A percentile compares a stretch with the other conserved stretches of the same genome.
phyloP scores from a whole-genome alignment of 2,888 invertebrate genomes.

The Pseudeuparius sepicola region DNA sequence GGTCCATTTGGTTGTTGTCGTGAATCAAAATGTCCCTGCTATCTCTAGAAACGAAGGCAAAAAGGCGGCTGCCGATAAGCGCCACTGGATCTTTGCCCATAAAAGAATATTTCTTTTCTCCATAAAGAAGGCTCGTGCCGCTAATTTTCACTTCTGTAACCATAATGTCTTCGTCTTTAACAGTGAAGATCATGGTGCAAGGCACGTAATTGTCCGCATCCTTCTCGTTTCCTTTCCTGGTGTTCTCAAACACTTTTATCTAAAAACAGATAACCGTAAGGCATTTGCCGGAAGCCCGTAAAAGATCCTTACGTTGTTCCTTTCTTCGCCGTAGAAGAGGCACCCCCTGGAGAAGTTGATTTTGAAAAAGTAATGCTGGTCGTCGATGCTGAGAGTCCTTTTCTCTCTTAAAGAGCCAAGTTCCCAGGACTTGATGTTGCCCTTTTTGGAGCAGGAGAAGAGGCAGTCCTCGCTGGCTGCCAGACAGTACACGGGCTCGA shows the following conservation, averaged over 20 bases:
- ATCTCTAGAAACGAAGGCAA: slow-evolving; percentile 40
- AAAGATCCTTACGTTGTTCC: slow-evolving; percentile 51
- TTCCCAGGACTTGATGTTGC: slow-evolving; percentile 50
- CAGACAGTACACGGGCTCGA: slow-evolving; percentile 50
- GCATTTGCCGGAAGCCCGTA: too few species aligned
- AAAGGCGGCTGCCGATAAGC: slow-evolving; percentile 34
- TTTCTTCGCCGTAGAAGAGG: slow-evolving; percentile 52
- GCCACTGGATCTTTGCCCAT: slow-evolving; percentile 45
- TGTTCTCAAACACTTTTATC: too few species aligned
- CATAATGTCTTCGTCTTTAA: slow-evolving; percentile 50
- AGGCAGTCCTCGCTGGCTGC: slow-evolving; percentile 43
- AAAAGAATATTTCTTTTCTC: too few species aligned
- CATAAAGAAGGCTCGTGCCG: too few species aligned
- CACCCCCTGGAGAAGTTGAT: slow-evolving; percentile 34
- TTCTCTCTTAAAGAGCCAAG: slow-evolving; percentile 38
- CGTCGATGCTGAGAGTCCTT: slow-evolving; percentile 25
- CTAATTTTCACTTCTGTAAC: slow-evolving; percentile 50
- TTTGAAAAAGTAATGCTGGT: slow-evolving; percentile 40
- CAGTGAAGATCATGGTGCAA: slow-evolving; percentile 43
- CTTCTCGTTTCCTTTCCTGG: too few species aligned
- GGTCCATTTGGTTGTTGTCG: slow-evolving; percentile 39
- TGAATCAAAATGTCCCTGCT: slow-evolving; percentile 46
- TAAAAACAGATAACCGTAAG: too few species aligned
- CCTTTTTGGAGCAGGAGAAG: slow-evolving; percentile 56
- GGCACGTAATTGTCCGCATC: too few species aligned